Percentiles rank a stretch among this genome's conserved stretches.
Evolutionary conservation across 2,888 invertebrate species (phyloP).

Genomic region (Synanthedon vespiformis): DNA sequence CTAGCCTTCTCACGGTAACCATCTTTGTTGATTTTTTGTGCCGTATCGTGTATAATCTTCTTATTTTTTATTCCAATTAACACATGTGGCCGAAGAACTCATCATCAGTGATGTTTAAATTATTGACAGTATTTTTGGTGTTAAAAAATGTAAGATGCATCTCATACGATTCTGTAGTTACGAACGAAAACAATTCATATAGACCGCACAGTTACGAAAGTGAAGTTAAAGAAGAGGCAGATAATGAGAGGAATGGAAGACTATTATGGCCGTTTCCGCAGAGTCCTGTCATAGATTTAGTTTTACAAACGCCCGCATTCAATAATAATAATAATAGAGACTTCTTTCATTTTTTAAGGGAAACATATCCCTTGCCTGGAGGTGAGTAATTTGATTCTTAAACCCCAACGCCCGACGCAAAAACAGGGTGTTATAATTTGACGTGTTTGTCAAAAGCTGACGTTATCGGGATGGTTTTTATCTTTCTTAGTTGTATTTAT

Average conservation of each 20-base stretch:
- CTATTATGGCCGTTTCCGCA: conserved; percentile 20
- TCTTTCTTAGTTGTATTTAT: too few species aligned
- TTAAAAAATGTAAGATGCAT: background rate
- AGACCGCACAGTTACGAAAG: background rate
- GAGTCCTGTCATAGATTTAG: conserved; percentile 15
- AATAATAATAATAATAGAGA: conserved; percentile 17
- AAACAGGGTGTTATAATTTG: too few species aligned
- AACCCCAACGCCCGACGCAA: too few species aligned
- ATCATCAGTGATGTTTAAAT: background rate
- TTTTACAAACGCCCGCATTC: conserved; percentile 17
- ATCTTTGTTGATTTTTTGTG: background rate
- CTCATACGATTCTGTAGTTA: background rate
- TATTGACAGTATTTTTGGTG: background rate
- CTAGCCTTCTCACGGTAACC: background rate
- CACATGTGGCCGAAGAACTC: background rate
- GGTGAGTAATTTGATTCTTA: conserved; percentile 15
- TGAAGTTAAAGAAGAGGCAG: conserved; percentile 3
- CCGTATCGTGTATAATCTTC: background rate
- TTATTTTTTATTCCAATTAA: background rate
- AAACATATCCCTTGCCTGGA: conserved; percentile 23
- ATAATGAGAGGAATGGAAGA: conserved; percentile 13
- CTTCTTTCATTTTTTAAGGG: conserved; percentile 24
- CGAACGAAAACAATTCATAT: background rate
- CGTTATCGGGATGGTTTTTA: too few species aligned
- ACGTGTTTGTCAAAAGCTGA: too few species aligned